Conservation (phyloP, 2,888 invertebrate species). For the Mesoligia furuncula region DNA sequence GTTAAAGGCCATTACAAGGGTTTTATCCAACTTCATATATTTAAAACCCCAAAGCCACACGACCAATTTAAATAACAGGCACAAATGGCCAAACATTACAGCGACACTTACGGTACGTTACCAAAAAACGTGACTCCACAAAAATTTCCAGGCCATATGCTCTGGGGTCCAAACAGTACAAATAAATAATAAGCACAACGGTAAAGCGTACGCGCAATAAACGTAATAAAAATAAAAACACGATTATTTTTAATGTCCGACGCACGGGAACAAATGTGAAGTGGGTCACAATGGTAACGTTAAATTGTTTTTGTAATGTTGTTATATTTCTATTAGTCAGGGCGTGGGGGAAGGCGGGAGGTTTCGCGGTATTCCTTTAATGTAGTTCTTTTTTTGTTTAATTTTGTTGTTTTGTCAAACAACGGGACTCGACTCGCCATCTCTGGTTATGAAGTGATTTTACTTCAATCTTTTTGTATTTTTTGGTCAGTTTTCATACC, state of each 20-base stretch:
- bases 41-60: neutral
- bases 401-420: neutral
- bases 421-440: neutral
- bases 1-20: neutral
- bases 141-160: conserved; percentile 41
- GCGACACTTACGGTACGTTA: conserved; percentile 33
- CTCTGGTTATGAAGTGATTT: neutral
- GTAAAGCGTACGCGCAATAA: conserved; percentile 56
- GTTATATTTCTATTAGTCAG: conserved; percentile 31
- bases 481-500: neutral
- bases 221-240: conserved; percentile 66
- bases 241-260: conserved; percentile 65
- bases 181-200: conserved; percentile 61
- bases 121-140: conserved; percentile 47
- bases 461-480: neutral
- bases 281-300: conserved; percentile 41
- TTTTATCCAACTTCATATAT: neutral
- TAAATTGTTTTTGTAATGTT: conserved; percentile 45
- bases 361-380: conserved; percentile 2
- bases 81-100: conserved; percentile 18
- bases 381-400: neutral
- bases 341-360: neutral
- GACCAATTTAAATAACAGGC: conserved; percentile 25
- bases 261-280: conserved; percentile 48
- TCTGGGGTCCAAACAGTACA: conserved; percentile 35